A percentile compares a stretch with the other conserved stretches of the same genome.
Evolutionary conservation across 1,140 invertebrate species (phyloP).

Genomic region (Drosophila tropicalis): DNA sequence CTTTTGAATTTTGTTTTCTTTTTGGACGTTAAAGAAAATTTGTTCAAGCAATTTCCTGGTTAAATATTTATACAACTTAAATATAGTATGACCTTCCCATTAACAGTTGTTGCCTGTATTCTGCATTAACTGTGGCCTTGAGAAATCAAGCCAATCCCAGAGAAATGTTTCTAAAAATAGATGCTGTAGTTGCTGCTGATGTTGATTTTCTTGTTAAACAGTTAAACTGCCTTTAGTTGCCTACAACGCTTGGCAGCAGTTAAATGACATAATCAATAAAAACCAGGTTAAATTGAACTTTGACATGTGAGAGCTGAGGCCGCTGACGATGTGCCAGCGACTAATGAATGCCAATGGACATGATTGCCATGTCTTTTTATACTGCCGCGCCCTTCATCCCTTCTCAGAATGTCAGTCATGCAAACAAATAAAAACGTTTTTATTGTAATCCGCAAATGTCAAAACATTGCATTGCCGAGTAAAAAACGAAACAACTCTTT

Average conservation of each 20-base stretch:
- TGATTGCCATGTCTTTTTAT: slow-evolving; percentile 1
- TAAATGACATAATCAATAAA: slow-evolving; percentile 68
- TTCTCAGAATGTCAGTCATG: slow-evolving; percentile 44
- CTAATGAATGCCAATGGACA: slow-evolving; percentile 72
- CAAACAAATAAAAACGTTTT: slow-evolving; percentile 77
- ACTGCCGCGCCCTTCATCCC: background rate
- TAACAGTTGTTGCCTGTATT: background rate
- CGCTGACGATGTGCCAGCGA: slow-evolving; percentile 51
- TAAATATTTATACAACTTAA: slow-evolving; percentile 12
- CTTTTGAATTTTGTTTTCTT: slow-evolving; percentile 16
- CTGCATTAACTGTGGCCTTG: background rate
- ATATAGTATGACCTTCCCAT: background rate
- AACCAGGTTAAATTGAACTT: slow-evolving; percentile 54
- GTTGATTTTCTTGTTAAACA: background rate
- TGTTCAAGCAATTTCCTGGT: background rate
- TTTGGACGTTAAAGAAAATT: slow-evolving; percentile 32
- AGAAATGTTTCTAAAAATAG: slow-evolving; percentile 11
- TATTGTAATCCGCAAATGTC: slow-evolving; percentile 76
- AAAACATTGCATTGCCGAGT: slow-evolving; percentile 64
- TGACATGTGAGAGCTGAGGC: slow-evolving; percentile 59
- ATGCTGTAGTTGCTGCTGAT: background rate
- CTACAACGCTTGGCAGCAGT: slow-evolving; percentile 1
- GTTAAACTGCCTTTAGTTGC: slow-evolving; percentile 3
- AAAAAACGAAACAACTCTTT: background rate
- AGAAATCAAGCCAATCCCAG: background rate